Evolutionary conservation across 2,113 vertebrate species (phyloP), one percentile per base, ranked within the genome.

Genomic region (Sialia sialis): DNA sequence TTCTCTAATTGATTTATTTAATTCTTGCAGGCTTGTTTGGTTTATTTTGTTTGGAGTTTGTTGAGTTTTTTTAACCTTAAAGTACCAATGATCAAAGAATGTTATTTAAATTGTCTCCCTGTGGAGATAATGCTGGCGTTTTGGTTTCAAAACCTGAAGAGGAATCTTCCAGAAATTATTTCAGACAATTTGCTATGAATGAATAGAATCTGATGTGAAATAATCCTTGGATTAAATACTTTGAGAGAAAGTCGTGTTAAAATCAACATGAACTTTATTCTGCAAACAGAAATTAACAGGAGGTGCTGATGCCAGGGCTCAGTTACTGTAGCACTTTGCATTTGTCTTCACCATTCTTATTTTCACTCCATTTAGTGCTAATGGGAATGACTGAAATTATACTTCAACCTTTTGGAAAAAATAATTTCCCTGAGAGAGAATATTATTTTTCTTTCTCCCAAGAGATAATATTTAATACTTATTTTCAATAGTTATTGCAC

Each of bases 261-360:
- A 93, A 94, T 91, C 70, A 83, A 74, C 89, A 67, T 55, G 82
- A 91, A 94, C 74, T 93, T 93, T 80, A 90, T 79, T 96, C 70
- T 77, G 26, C 62, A 77, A 74, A 74, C 43, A 83, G 54, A 69
- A 95, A 94, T 95, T 83, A 95, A 46, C 43, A 88, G 67, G 74
- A 38, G 66, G 43, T 41, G 79, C 69, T 85, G 78, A 32, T 85
- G 52, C 75, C 84, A 63, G 64, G 51, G 84, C 63, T 83, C 74
- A 41, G 69, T 94, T 91, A 19, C 69, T 79, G 54, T 27, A 44
- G 51, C 66, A 76, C 46, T 94, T 94, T 80, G n/a, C 70, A 56
- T 84, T 96, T 90, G 46, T 85, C 67, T 85, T 91, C 20, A 1
- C 55, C 43, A 12, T 89, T 64, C 93, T 87, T 72, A 74, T 91